phyloP scores from a whole-genome alignment of 2,113 vertebrate species.

The Planiliza haematocheilus region DNA sequence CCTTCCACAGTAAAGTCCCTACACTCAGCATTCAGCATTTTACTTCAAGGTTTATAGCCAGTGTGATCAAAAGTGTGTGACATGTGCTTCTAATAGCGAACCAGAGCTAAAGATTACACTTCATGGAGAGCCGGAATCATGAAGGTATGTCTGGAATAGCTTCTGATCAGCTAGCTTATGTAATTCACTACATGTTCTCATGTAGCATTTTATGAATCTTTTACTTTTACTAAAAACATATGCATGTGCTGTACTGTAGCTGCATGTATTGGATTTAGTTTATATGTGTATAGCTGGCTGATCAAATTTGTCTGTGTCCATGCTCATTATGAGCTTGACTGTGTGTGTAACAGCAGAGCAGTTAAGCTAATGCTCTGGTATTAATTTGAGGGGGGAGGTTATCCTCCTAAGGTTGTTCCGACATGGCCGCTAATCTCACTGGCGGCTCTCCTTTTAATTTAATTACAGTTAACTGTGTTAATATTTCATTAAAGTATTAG shows the following conservation, averaged over 20 bases:
- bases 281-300: neutral
- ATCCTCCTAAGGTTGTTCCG: conserved; percentile 70
- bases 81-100: too few relatives aligned
- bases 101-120: too few relatives aligned
- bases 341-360: conserved; percentile 43
- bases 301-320: conserved; percentile 18
- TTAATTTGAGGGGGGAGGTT: conserved; percentile 69
- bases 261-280: neutral
- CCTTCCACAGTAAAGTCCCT: too few relatives aligned
- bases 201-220: too few relatives aligned
- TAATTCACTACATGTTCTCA: too few relatives aligned
- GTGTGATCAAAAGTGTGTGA: too few relatives aligned
- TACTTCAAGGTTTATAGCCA: too few relatives aligned
- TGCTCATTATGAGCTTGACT: conserved; percentile 35
- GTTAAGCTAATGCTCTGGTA: conserved; percentile 62
- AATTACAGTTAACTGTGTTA: conserved; percentile 81
- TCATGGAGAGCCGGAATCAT: too few relatives aligned
- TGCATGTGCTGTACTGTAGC: neutral
- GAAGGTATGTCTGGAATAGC: too few relatives aligned
- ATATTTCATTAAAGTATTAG: conserved; percentile 83
- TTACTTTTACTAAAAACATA: too few relatives aligned
- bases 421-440: conserved; percentile 70
- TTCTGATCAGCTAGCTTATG: too few relatives aligned
- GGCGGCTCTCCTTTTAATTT: conserved; percentile 78
- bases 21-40: too few relatives aligned